Evolutionary conservation across 2,113 vertebrate species (phyloP), one percentile per base, ranked within the genome.

Genomic region (Platichthys flesus): DNA sequence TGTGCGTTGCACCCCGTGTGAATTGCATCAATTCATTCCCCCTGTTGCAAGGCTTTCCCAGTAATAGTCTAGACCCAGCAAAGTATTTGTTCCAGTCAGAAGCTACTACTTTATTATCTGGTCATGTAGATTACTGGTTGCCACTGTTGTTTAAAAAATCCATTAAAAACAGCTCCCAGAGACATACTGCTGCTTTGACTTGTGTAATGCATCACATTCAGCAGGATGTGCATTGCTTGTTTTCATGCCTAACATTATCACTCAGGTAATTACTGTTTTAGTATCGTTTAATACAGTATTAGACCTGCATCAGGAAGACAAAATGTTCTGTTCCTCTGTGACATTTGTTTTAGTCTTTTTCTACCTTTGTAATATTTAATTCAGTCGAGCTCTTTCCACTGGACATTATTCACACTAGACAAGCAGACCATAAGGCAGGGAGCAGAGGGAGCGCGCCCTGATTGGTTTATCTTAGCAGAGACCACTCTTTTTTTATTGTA

Each of bases 401-500:
- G 76, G 74, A 71, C 73, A 90, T 88, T 85, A 84, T 84, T 89
- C 84, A 87, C 82, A 61, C 10, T 59, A 78, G 76, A 90, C 78
- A 82, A 76, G 81, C 78, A 24, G 83, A 76, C 45, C 79, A 57
- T 47, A 76, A 82, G 66, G 80, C 76, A 71, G 82, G 63, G 77
- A 89, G 81, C 83, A 86, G 68, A 69, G 54, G 81, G 67, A 67
- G 58, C 57, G 40, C 26, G 60, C 58, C 52, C 57, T 37, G 59
- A 91, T 90, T 79, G 82, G 85, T 91, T 92, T 87, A 86, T 91
- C 84, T 90, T 73, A 79, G 77, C 71, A 73, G 76, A 79, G 83
- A 79, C 73, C 78, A 64, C 85, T 79, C 89, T 81, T 86, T 91
- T 88, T 92, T 88, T 84, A 84, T 88, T 89, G 87, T 90, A 85